These are phyloP conservation scores for Aleiodes testaceus DNA, from an alignment of 2,888 invertebrate genomes.

Conservation along the genomic window DNA sequence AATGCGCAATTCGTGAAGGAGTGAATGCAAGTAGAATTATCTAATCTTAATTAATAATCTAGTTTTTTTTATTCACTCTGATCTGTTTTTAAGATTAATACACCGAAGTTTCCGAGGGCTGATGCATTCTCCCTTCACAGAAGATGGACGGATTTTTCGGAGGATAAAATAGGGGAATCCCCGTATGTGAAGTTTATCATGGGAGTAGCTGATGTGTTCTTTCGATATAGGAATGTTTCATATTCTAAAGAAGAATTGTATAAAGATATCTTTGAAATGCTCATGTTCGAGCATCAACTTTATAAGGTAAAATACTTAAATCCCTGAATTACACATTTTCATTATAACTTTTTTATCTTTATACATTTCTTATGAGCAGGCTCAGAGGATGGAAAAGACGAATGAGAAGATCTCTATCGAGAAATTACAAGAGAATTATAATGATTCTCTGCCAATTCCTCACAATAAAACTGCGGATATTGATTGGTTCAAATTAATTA, in stretches of 20 bases:
- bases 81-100: slow-evolving; percentile 8
- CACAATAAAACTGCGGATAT: neutral
- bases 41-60: no score
- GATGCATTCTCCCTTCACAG: neutral
- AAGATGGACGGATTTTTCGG: slow-evolving; percentile 8
- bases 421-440: slow-evolving; percentile 18
- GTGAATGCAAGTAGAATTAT: no score
- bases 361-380: neutral
- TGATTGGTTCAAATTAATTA: slow-evolving; percentile 22
- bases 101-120: slow-evolving; percentile 6
- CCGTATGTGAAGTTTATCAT: slow-evolving; percentile 22
- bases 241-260: slow-evolving; percentile 14
- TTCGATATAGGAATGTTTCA: slow-evolving; percentile 28
- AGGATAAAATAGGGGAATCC: neutral
- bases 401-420: neutral
- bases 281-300: slow-evolving; percentile 33
- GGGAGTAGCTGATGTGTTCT: slow-evolving; percentile 31
- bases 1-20: no score
- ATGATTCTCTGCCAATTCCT: neutral
- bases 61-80: no score
- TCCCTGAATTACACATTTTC: neutral
- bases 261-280: slow-evolving; percentile 34
- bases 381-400: neutral
- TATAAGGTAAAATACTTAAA: slow-evolving; percentile 9
- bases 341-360: neutral